Percentiles rank a stretch among this genome's conserved stretches.
phyloP scores from a whole-genome alignment of 2,797 vertebrate genomes.

The Takifugu ocellatus region DNA sequence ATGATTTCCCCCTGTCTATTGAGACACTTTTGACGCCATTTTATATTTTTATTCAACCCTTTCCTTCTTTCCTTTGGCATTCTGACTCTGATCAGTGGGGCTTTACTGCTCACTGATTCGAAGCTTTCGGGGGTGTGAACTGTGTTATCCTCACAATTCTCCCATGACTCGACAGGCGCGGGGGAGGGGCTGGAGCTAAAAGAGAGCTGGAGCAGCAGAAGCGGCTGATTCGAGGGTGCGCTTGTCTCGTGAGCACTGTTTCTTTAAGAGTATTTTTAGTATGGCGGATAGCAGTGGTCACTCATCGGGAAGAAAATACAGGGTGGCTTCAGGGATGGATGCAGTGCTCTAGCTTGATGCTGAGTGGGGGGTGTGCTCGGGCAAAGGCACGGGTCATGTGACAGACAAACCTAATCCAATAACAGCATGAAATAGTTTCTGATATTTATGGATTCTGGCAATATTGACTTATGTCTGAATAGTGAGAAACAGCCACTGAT shows the following conservation, averaged over 20 bases:
- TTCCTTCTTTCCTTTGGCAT: conserved; percentile 14
- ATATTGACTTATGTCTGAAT: too few species aligned
- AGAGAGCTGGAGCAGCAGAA: conserved; percentile 30
- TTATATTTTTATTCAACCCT: conserved; percentile 11
- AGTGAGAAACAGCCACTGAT: too few species aligned
- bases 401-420: conserved; percentile 6
- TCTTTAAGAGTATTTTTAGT: conserved; percentile 86
- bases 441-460: too few species aligned
- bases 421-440: too few species aligned
- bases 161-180: conserved; percentile 21
- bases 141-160: conserved; percentile 55
- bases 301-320: conserved; percentile 71
- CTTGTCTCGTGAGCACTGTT: conserved; percentile 51
- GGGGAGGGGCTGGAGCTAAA: conserved; percentile 32
- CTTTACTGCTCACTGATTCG: conserved; percentile 69
- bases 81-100: conserved; percentile 50
- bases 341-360: conserved; percentile 58
- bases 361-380: conserved; percentile 22
- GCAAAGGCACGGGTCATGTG: conserved; percentile 15
- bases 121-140: conserved; percentile 59
- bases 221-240: conserved; percentile 24
- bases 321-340: conserved; percentile 59
- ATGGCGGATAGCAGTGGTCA: conserved; percentile 72
- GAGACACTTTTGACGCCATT: neutral
- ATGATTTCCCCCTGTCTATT: conserved; percentile 7